These are phyloP conservation scores for Spisula subtruncata DNA, from an alignment of 2,888 invertebrate species.

Conservation along the genomic window DNA sequence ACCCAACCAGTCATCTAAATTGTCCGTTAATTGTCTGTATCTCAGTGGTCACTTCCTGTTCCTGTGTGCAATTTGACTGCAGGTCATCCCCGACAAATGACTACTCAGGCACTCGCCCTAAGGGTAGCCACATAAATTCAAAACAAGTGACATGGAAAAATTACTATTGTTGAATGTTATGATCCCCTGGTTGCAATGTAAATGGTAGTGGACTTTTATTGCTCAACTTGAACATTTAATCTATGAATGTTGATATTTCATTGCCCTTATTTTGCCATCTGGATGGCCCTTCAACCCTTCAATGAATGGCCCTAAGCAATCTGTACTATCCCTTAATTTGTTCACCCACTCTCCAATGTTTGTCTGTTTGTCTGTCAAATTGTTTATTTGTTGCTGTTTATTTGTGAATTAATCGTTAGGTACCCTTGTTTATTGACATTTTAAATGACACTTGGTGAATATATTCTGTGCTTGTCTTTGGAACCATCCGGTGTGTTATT, in stretches of 20 bases:
- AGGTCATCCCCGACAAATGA: constrained; percentile 33
- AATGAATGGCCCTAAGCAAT: not conserved
- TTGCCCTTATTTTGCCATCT: not conserved
- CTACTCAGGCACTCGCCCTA: constrained; percentile 31
- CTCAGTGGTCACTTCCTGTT: constrained; percentile 65
- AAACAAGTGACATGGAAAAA: constrained; percentile 50
- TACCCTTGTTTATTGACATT: not conserved
- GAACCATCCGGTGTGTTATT: too few relatives aligned
- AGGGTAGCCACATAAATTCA: constrained; percentile 47
- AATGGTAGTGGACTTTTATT: not conserved
- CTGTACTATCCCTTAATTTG: not conserved
- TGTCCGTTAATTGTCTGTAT: constrained; percentile 2
- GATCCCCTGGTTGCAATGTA: not conserved
- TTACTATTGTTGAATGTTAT: constrained; percentile 3
- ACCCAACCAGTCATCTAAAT: not conserved
- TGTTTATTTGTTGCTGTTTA: not conserved
- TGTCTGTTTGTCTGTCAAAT: constrained; percentile 11
- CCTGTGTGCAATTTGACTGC: constrained; percentile 51
- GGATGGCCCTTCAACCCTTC: not conserved
- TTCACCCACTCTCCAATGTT: not conserved
- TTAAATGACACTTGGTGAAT: too few relatives aligned
- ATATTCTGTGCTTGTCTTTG: too few relatives aligned
- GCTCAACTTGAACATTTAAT: not conserved
- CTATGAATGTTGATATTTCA: not conserved
- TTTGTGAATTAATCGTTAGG: too few relatives aligned